phyloP scores from a whole-genome alignment of 2,113 vertebrate genomes.

The Danio rerio region GRCz12tu NC_133200.1:35399001-35399500 shows the following conservation, averaged over 20 bases:
- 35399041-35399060: too few relatives aligned
- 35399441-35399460: too few relatives aligned
- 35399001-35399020: too few relatives aligned
- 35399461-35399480: too few relatives aligned
- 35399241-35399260: conserved; percentile 62
- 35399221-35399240: conserved; percentile 24
- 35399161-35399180: neutral
- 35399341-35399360: neutral
- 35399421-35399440: too few relatives aligned
- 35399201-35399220: neutral
- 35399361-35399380: conserved; percentile 40
- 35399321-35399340: conserved; percentile 43
- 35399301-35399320: neutral
- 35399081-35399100: too few relatives aligned
- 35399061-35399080: too few relatives aligned
- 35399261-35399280: conserved; percentile 50
- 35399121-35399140: neutral
- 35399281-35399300: conserved; percentile 47
- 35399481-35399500: too few relatives aligned
- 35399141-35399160: neutral
- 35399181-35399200: conserved; percentile 1
- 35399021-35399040: too few relatives aligned
- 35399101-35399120: too few relatives aligned
- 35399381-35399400: conserved; percentile 67
- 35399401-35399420: neutral